Conservation (phyloP, 2,888 invertebrate genomes). For the Clunio marinus region DNA sequence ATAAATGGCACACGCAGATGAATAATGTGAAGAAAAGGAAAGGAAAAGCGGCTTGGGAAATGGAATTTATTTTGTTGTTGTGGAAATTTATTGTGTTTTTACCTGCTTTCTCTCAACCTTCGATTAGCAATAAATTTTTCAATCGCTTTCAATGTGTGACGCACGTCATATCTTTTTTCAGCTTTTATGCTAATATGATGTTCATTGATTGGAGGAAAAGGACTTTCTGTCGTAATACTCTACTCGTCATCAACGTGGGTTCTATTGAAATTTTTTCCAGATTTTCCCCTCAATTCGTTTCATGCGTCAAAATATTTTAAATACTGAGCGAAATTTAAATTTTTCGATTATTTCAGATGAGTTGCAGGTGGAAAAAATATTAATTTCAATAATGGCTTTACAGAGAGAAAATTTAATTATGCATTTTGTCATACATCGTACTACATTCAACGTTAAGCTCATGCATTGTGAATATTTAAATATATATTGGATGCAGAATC, state of each 20-base stretch:
- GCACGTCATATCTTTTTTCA: too few species aligned
- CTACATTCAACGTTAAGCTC: not conserved
- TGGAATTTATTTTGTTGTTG: slow-evolving; percentile 9
- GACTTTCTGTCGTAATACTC: too few species aligned
- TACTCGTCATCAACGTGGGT: too few species aligned
- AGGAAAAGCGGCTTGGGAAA: not conserved
- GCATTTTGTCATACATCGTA: not conserved
- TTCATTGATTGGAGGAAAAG: too few species aligned
- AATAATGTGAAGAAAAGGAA: not conserved
- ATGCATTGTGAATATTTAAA: slow-evolving; percentile 13
- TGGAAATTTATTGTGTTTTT: slow-evolving; percentile 1
- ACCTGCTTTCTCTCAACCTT: slow-evolving; percentile 13
- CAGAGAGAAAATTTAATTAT: slow-evolving; percentile 15
- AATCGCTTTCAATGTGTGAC: slow-evolving; percentile 17
- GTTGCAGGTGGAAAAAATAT: too few species aligned
- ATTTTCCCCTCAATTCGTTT: too few species aligned
- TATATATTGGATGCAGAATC: not conserved
- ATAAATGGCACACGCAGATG: slow-evolving; percentile 31
- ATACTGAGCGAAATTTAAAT: too few species aligned
- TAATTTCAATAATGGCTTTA: too few species aligned
- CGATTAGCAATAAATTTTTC: slow-evolving; percentile 21
- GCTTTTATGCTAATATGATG: too few species aligned
- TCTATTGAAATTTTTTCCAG: too few species aligned
- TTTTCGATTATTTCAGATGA: too few species aligned
- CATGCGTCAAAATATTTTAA: too few species aligned